Percentiles rank a stretch among this genome's conserved stretches.
Conservation (phyloP, 2,113 vertebrate species). For the Oreochromis aureus region DNA sequence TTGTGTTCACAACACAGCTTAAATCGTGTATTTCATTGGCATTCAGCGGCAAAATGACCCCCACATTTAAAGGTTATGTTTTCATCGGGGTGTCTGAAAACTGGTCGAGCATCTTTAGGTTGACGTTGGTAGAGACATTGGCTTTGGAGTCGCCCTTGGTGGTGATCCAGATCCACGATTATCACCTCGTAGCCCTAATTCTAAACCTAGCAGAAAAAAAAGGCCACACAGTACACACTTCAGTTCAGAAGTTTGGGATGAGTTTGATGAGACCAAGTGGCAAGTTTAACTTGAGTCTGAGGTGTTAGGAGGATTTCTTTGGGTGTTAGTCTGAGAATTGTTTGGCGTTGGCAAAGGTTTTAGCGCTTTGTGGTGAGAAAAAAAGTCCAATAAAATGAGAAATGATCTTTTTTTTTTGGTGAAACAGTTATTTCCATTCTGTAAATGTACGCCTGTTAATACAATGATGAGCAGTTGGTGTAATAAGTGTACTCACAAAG, state of each 20-base stretch:
- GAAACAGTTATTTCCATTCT: background rate
- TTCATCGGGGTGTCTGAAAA: background rate
- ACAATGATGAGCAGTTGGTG: background rate
- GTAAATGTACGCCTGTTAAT: background rate
- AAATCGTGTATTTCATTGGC: background rate
- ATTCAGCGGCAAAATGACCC: background rate
- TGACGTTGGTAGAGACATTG: slow-evolving; percentile 11
- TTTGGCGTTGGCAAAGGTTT: background rate
- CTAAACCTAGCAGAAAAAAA: background rate
- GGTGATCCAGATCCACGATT: slow-evolving; percentile 45
- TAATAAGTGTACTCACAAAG: background rate
- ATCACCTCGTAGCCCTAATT: slow-evolving; percentile 31
- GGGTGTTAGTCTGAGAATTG: slow-evolving; percentile 16
- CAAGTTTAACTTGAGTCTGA: background rate
- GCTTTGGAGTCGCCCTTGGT: slow-evolving; percentile 17
- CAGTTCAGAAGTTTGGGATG: slow-evolving; percentile 17
- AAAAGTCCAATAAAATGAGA: background rate
- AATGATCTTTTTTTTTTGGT: background rate
- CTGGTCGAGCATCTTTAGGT: background rate
- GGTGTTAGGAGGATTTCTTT: slow-evolving; percentile 20
- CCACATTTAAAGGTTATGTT: background rate
- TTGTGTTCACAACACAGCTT: background rate
- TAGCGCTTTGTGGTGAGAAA: background rate
- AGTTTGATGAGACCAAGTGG: background rate
- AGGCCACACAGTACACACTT: background rate